These are phyloP conservation scores for Drosophila burlai DNA, from an alignment of 1,140 invertebrate genomes.

Conservation along the genomic window DNA sequence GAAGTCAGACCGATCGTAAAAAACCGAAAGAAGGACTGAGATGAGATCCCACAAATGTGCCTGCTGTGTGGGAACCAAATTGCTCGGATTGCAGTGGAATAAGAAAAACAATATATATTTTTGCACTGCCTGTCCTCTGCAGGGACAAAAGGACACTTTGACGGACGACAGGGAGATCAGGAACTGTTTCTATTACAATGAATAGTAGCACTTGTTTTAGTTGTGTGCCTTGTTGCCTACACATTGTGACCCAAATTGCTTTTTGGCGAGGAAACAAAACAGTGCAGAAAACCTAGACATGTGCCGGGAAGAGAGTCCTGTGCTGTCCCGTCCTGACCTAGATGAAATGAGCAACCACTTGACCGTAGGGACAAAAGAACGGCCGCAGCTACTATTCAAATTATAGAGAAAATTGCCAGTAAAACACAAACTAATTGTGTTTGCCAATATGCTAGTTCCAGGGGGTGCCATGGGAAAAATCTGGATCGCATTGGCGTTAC, in stretches of 20 bases:
- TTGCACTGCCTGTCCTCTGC: slow-evolving; percentile 59
- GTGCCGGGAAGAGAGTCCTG: slow-evolving; percentile 49
- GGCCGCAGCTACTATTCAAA: slow-evolving; percentile 73
- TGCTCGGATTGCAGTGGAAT: slow-evolving; percentile 63
- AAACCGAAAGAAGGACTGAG: slow-evolving; percentile 49
- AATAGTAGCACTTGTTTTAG: slow-evolving; percentile 66
- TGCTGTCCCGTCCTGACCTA: slow-evolving; percentile 20
- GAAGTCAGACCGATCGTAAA: slow-evolving; percentile 56
- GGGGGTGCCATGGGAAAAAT: slow-evolving; percentile 53
- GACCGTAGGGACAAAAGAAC: slow-evolving; percentile 52
- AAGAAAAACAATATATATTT: slow-evolving; percentile 61
- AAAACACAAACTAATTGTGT: slow-evolving; percentile 80
- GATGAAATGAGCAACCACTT: slow-evolving; percentile 63
- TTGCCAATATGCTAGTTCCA: slow-evolving; percentile 36
- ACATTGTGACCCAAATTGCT: slow-evolving; percentile 77
- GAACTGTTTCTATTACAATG: slow-evolving; percentile 66
- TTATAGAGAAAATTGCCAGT: slow-evolving; percentile 75
- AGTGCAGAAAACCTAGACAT: slow-evolving; percentile 42
- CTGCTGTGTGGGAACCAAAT: slow-evolving; percentile 80
- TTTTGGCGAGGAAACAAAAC: slow-evolving; percentile 62
- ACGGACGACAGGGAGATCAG: slow-evolving; percentile 22
- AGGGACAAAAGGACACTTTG: slow-evolving; percentile 8
- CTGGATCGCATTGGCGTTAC: slow-evolving; percentile 33
- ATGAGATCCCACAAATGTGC: slow-evolving; percentile 48
- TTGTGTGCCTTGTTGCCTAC: slow-evolving; percentile 34